Conservation (phyloP, 2,797 vertebrate species). For the Ceyx erithaca region DNA sequence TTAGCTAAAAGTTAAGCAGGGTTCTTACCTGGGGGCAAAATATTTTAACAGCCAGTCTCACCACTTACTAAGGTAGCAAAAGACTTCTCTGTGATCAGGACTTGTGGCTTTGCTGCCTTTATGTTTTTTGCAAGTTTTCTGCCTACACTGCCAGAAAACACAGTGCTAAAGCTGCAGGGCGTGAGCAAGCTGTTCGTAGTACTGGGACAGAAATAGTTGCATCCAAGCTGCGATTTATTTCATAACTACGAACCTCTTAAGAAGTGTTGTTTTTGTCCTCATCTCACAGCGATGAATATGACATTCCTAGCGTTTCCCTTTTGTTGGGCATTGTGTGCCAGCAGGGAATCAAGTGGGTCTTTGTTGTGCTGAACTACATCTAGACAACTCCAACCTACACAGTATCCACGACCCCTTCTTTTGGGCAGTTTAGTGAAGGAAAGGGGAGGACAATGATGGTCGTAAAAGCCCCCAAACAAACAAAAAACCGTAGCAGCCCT, state of each 20-base stretch:
- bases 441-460: not conserved
- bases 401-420: not conserved
- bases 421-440: not conserved
- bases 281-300: not conserved
- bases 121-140: not conserved
- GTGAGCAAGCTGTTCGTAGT: not conserved
- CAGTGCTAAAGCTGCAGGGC: not conserved
- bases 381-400: not conserved
- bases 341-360: slow-evolving; percentile 32
- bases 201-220: not conserved
- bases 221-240: not conserved
- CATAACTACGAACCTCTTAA: not conserved
- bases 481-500: not conserved
- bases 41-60: not conserved
- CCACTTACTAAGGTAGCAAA: not conserved
- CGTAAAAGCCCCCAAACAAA: not conserved
- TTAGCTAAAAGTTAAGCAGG: not conserved
- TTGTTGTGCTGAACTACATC: slow-evolving; percentile 69
- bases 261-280: not conserved
- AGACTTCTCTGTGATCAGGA: not conserved
- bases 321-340: slow-evolving; percentile 36
- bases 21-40: not conserved
- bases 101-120: not conserved
- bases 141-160: not conserved
- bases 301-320: slow-evolving; percentile 4